Percentiles rank a stretch among this genome's conserved stretches.
Evolutionary conservation across 2,888 invertebrate species (phyloP).

Genomic region (Teinopalpus imperialis): DNA sequence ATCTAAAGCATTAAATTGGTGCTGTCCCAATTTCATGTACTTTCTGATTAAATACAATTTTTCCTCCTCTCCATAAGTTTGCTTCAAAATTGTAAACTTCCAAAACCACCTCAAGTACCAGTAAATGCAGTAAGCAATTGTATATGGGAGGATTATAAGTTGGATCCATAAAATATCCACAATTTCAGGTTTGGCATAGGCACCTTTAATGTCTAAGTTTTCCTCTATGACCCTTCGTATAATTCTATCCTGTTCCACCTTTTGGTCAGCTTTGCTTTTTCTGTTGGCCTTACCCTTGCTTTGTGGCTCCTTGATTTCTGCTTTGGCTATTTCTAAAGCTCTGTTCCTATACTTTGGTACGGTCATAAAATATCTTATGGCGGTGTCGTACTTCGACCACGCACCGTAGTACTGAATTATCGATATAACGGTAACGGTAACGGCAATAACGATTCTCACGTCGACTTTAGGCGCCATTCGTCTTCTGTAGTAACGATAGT

Average conservation of each 20-base stretch:
- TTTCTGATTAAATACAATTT: slow-evolving; percentile 92
- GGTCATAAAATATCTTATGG: slow-evolving; percentile 92
- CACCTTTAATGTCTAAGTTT: slow-evolving; percentile 96
- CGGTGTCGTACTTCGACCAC: slow-evolving; percentile 90
- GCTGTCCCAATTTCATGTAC: slow-evolving; percentile 86
- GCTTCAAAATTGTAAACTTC: slow-evolving; percentile 87
- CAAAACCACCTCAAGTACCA: slow-evolving; percentile 93
- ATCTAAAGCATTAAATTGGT: slow-evolving; percentile 88
- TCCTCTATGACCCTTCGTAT: slow-evolving; percentile 92
- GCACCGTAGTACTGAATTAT: slow-evolving; percentile 91
- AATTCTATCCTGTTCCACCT: slow-evolving; percentile 90
- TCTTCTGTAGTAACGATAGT: slow-evolving; percentile 94
- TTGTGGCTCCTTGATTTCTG: slow-evolving; percentile 81
- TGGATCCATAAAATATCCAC: slow-evolving; percentile 92
- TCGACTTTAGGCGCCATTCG: slow-evolving; percentile 96
- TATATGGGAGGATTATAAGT: slow-evolving; percentile 89
- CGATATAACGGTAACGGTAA: slow-evolving; percentile 92
- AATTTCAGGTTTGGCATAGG: slow-evolving; percentile 92
- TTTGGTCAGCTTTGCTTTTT: slow-evolving; percentile 83
- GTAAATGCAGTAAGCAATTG: slow-evolving; percentile 84
- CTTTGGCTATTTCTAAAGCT: slow-evolving; percentile 86
- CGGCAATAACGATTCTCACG: slow-evolving; percentile 92
- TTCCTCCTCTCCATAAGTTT: slow-evolving; percentile 91
- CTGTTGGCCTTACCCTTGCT: slow-evolving; percentile 76
- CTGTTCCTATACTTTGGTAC: slow-evolving; percentile 93